Evolutionary conservation across 2,888 invertebrate genomes (phyloP).

Genomic region (Onthophagus sagittarius): DNA sequence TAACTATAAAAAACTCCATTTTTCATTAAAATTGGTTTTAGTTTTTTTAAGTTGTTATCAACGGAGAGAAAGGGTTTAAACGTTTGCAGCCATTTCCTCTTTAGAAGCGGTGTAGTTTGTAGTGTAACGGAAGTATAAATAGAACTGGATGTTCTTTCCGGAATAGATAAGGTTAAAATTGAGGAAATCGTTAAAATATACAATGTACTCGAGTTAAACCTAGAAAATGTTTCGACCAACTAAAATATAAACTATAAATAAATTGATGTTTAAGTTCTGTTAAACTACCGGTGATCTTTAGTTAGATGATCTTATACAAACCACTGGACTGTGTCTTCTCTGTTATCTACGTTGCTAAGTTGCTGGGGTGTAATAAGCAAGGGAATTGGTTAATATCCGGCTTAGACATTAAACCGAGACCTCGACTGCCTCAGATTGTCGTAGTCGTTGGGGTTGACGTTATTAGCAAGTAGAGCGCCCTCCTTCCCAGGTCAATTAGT

Average conservation of each 20-base stretch:
- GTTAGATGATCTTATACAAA: background rate
- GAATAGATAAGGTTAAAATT: background rate
- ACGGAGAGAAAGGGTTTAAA: background rate
- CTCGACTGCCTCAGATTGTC: background rate
- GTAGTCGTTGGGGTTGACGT: slow-evolving; percentile 32
- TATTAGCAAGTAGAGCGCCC: slow-evolving; percentile 34
- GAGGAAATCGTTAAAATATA: background rate
- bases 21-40: no score
- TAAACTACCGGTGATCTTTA: background rate
- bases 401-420: slow-evolving; percentile 36
- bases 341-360: slow-evolving; percentile 29
- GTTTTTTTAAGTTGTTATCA: no score
- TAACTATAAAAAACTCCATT: no score
- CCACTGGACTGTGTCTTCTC: background rate
- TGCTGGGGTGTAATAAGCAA: slow-evolving; percentile 33
- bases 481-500: slow-evolving; percentile 17
- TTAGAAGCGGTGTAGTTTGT: background rate
- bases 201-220: background rate
- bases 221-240: background rate
- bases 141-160: background rate
- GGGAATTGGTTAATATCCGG: slow-evolving; percentile 43
- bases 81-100: background rate
- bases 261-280: background rate
- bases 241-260: slow-evolving; percentile 8
- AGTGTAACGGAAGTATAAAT: background rate